A percentile compares a stretch with the other conserved stretches of the same genome.
Evolutionary conservation across 2,113 vertebrate genomes (phyloP).

Genomic region (Sphyrna mokarran): DNA sequence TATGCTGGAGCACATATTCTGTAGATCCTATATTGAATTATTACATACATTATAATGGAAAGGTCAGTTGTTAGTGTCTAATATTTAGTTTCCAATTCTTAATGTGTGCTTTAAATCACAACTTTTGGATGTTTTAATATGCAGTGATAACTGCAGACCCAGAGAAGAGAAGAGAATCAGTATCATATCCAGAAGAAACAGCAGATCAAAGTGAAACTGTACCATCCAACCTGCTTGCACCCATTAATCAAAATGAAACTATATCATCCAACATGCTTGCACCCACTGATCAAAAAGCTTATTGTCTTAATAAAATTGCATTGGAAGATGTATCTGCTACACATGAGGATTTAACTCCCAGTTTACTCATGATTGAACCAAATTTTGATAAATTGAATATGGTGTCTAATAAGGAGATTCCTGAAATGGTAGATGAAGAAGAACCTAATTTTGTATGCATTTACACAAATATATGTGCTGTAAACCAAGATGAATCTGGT

Average conservation of each 20-base stretch:
- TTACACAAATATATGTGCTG: conserved; percentile 19
- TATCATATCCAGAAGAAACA: not conserved
- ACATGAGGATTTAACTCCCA: not conserved
- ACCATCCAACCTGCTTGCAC: not conserved
- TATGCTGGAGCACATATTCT: not conserved
- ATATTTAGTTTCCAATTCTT: not conserved
- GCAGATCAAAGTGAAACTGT: not conserved
- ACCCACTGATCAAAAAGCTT: not conserved
- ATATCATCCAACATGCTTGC: not conserved
- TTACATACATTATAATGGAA: not conserved
- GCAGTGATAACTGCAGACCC: not conserved
- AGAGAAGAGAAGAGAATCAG: not conserved
- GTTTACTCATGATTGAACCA: not conserved
- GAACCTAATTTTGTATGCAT: conserved; percentile 1
- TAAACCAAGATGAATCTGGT: not conserved
- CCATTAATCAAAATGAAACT: not conserved
- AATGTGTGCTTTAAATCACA: not conserved
- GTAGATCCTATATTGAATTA: not conserved
- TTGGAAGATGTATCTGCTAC: not conserved
- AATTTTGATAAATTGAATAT: not conserved
- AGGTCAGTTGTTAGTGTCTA: not conserved
- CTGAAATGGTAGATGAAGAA: not conserved
- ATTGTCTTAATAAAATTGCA: not conserved
- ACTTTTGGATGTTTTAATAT: not conserved
- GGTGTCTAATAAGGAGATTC: not conserved